Evolutionary conservation across 2,797 vertebrate genomes (phyloP).

Genomic region (Threskiornis aethiopicus): DNA sequence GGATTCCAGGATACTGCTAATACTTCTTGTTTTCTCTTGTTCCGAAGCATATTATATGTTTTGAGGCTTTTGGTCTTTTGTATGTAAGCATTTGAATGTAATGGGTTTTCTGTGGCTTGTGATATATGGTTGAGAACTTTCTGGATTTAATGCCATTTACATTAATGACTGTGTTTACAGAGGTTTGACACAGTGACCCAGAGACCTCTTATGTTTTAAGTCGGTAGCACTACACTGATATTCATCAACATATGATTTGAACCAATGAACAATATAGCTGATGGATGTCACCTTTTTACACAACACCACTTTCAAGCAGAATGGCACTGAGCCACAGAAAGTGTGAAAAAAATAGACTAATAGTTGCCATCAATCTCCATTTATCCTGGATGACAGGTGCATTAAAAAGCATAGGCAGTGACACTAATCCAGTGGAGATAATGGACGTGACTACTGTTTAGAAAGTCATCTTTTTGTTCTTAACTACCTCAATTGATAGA

Average conservation of each 20-base stretch:
- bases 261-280: background rate
- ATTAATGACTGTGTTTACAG: background rate
- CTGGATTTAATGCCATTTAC: background rate
- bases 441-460: background rate
- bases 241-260: background rate
- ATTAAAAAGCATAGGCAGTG: background rate
- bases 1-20: background rate
- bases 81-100: background rate
- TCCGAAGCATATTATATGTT: accelerated
- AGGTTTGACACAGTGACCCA: background rate
- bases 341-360: background rate
- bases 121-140: background rate
- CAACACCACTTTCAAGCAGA: background rate
- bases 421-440: background rate
- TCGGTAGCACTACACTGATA: background rate
- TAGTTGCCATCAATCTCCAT: background rate
- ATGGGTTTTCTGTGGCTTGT: background rate
- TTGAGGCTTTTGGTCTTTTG: background rate
- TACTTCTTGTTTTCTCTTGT: background rate
- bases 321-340: background rate
- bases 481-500: background rate
- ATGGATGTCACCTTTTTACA: background rate
- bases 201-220: background rate
- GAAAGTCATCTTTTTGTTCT: background rate
- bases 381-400: background rate